Evolutionary conservation across 2,888 invertebrate species (phyloP).

Genomic region (Leptinotarsa tumamoca): DNA sequence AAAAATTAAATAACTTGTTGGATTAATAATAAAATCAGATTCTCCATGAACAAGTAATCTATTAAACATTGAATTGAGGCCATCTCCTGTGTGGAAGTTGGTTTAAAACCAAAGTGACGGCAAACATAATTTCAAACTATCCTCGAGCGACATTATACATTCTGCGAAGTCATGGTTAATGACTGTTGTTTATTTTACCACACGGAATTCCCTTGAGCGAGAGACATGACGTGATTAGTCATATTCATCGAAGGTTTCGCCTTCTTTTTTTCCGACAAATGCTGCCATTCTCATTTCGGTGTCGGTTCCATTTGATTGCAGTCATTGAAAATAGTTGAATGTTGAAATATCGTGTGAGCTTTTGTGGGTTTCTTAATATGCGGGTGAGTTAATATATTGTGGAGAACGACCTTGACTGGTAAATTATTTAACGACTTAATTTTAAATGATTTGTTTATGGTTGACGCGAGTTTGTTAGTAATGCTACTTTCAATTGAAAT

Average conservation of each 20-base stretch:
- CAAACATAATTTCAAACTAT: too few species aligned
- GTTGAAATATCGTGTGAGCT: background rate
- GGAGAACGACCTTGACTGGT: background rate
- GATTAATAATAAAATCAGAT: too few species aligned
- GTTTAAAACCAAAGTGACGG: too few species aligned
- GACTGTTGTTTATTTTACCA: background rate
- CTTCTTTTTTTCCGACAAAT: background rate
- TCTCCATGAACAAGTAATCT: too few species aligned
- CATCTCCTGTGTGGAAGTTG: too few species aligned
- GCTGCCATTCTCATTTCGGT: background rate
- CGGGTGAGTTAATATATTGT: background rate
- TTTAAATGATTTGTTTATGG: background rate
- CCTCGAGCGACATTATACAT: background rate
- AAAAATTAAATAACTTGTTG: too few species aligned
- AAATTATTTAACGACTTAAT: background rate
- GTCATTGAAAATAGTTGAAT: background rate
- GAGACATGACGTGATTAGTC: conserved; percentile 21
- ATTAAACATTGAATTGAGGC: too few species aligned
- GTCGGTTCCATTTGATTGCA: background rate
- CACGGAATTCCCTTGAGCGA: conserved; percentile 26
- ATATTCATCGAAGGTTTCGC: conserved; percentile 10
- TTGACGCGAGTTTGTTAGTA: background rate
- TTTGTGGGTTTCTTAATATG: background rate
- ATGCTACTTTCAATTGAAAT: background rate
- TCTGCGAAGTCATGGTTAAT: conserved; percentile 15